Percentiles rank a stretch among this genome's conserved stretches.
Conservation (phyloP, 2,888 invertebrate genomes). For the Pilophorus perplexus region DNA sequence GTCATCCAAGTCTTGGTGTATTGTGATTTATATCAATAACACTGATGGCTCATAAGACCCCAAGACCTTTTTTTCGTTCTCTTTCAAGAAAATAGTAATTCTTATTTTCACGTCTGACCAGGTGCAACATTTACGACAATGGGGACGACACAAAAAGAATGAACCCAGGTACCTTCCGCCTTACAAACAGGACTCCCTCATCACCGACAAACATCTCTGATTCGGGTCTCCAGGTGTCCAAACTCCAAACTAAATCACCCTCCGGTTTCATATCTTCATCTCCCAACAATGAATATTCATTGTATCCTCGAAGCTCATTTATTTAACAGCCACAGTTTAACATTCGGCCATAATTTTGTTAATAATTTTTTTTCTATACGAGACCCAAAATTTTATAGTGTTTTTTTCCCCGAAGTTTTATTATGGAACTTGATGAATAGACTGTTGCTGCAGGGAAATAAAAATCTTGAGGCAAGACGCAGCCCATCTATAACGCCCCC, state of each 20-base stretch:
- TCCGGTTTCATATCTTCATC: slow-evolving; percentile 22
- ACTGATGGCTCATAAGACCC: too few relatives aligned
- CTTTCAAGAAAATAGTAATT: slow-evolving; percentile 20
- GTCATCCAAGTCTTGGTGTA: too few relatives aligned
- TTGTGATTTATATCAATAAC: too few relatives aligned
- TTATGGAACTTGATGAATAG: too few relatives aligned
- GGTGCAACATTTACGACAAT: slow-evolving; percentile 17
- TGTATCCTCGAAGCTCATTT: not conserved
- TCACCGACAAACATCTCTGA: not conserved
- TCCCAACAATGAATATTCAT: not conserved
- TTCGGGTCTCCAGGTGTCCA: slow-evolving; percentile 18
- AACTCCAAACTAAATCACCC: slow-evolving; percentile 17
- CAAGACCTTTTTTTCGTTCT: not conserved
- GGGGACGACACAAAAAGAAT: not conserved
- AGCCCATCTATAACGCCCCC: too few relatives aligned
- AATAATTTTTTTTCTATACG: too few relatives aligned
- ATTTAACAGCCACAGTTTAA: not conserved
- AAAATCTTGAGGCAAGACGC: too few relatives aligned
- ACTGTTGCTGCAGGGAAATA: too few relatives aligned
- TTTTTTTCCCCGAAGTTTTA: too few relatives aligned
- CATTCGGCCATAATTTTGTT: too few relatives aligned
- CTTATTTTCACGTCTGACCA: slow-evolving; percentile 17
- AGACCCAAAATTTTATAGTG: too few relatives aligned
- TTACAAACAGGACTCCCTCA: not conserved
- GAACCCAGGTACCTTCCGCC: slow-evolving; percentile 2